Percentiles rank a stretch among this genome's conserved stretches.
Evolutionary conservation across 2,888 invertebrate genomes (phyloP).

Genomic region (Cephus nigrinus): DNA sequence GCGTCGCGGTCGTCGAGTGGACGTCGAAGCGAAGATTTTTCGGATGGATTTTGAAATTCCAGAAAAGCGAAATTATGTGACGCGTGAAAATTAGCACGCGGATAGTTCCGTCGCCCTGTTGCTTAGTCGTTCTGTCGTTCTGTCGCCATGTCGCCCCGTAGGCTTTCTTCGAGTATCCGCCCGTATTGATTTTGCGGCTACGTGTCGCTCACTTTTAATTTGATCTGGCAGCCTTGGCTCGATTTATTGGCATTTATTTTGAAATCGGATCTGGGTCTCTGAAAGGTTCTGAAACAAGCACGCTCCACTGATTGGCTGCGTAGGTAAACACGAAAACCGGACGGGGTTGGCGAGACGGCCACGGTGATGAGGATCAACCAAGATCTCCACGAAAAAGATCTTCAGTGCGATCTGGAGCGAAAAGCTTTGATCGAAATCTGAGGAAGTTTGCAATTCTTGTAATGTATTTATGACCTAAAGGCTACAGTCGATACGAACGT

Average conservation of each 20-base stretch:
- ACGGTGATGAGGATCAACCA: conserved; percentile 5
- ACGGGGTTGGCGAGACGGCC: conserved; percentile 7
- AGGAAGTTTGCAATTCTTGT: too few species aligned
- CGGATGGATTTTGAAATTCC: too few species aligned
- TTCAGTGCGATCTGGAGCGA: not conserved
- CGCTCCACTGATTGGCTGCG: conserved; percentile 26
- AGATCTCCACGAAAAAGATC: conserved; percentile 33
- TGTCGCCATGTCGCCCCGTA: conserved; percentile 14
- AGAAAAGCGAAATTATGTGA: too few species aligned
- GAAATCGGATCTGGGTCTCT: conserved; percentile 39
- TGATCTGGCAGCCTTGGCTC: conserved; percentile 39
- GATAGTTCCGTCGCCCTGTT: too few species aligned
- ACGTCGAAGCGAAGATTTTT: too few species aligned
- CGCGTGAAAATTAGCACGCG: too few species aligned
- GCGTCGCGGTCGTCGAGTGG: too few species aligned
- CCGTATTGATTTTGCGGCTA: conserved; percentile 46
- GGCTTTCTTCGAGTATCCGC: conserved; percentile 22
- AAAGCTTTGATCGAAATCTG: too few species aligned
- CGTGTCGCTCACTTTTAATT: conserved; percentile 39
- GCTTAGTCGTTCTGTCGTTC: not conserved
- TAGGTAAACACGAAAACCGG: conserved; percentile 18
- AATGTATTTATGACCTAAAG: too few species aligned
- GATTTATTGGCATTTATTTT: conserved; percentile 53
- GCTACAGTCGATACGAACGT: too few species aligned
- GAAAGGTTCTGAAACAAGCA: conserved; percentile 25